Evolutionary conservation across 2,113 vertebrate genomes (phyloP).

Genomic region (Hepsetus odoe): DNA sequence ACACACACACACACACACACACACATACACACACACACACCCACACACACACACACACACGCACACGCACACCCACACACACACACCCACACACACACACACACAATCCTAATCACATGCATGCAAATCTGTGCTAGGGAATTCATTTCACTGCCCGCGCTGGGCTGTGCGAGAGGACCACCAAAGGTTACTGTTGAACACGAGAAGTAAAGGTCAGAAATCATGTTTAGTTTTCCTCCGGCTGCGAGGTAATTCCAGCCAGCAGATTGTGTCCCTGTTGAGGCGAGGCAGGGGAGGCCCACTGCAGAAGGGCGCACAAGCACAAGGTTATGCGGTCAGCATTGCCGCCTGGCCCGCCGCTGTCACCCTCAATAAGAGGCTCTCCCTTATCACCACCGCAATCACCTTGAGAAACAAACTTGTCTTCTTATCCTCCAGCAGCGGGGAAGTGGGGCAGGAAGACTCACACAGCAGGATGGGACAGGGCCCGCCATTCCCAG

Average conservation of each 20-base stretch:
- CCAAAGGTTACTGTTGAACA: conserved; percentile 81
- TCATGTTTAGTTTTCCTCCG: conserved; percentile 79
- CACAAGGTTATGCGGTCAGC: conserved; percentile 77
- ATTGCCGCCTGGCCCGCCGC: conserved; percentile 66
- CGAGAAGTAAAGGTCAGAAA: conserved; percentile 80
- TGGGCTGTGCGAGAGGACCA: conserved; percentile 61
- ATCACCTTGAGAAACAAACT: conserved; percentile 80
- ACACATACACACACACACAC: too few relatives aligned
- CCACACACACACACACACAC: too few relatives aligned
- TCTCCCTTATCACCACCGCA: conserved; percentile 78
- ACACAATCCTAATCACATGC: conserved; percentile 33
- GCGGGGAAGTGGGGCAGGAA: too few relatives aligned
- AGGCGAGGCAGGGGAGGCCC: conserved; percentile 66
- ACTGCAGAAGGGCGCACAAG: conserved; percentile 34
- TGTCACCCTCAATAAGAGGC: conserved; percentile 78
- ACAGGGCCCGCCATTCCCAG: background rate
- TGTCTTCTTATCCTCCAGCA: conserved; percentile 67
- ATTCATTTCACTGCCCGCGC: conserved; percentile 54
- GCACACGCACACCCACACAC: too few relatives aligned
- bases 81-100: conserved; percentile 57
- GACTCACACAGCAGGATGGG: background rate
- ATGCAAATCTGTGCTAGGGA: conserved; percentile 39
- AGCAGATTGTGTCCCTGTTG: conserved; percentile 72
- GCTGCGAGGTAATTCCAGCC: conserved; percentile 75
- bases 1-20: too few relatives aligned